Conservation (phyloP, 2,113 vertebrate genomes). For the Lasiurus cinereus region DNA sequence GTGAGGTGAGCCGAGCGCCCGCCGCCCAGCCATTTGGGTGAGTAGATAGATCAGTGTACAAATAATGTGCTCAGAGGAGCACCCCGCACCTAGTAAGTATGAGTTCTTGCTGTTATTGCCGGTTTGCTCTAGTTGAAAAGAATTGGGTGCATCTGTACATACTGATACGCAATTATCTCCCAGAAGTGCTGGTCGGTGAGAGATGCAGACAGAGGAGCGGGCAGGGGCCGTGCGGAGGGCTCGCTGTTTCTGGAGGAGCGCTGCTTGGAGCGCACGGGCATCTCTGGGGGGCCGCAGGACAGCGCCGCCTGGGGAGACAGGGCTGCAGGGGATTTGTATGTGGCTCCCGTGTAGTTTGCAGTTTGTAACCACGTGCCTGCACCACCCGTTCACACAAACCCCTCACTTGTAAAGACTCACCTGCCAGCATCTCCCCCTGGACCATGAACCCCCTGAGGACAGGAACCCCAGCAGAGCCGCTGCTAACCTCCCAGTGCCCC, state of each 20-base stretch:
- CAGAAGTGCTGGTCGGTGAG: constrained; percentile 37
- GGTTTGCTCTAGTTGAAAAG: constrained; percentile 1
- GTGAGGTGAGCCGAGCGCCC: fast-evolving
- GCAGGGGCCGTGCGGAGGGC: neutral
- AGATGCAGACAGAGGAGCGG: neutral
- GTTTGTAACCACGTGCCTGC: neutral
- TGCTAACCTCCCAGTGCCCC: neutral
- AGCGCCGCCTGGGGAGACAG: fast-evolving
- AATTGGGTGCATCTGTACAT: neutral
- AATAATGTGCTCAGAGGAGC: neutral
- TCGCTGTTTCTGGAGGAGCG: neutral
- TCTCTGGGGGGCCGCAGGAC: fast-evolving
- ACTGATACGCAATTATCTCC: neutral
- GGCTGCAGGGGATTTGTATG: neutral
- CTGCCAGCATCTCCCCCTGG: neutral
- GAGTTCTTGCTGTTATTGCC: neutral
- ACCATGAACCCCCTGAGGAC: neutral
- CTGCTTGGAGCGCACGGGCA: neutral
- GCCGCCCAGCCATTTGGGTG: neutral
- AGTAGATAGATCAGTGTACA: neutral
- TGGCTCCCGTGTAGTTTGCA: neutral
- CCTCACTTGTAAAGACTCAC: neutral
- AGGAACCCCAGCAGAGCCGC: neutral
- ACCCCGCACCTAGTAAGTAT: neutral
- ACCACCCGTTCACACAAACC: neutral